Percentiles rank a stretch among this genome's conserved stretches.
Conservation (phyloP, 2,888 invertebrate genomes). For the Eupithecia subumbrata region DNA sequence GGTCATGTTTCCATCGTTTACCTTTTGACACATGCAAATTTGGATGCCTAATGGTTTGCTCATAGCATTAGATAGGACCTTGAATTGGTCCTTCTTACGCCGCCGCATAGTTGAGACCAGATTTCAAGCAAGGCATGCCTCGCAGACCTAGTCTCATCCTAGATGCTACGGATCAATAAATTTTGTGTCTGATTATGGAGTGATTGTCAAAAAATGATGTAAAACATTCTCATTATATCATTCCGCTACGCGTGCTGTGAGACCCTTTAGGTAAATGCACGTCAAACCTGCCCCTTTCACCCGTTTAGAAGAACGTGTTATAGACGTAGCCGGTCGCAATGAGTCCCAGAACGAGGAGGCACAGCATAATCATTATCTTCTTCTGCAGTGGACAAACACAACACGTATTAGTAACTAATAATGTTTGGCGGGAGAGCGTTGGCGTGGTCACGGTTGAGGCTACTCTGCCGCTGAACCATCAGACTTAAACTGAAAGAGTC, state of each 20-base stretch:
- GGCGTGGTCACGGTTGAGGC: constrained; percentile 40
- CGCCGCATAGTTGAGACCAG: constrained; percentile 31
- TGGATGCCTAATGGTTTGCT: constrained; percentile 52
- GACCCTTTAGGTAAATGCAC: constrained; percentile 48
- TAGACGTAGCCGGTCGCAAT: constrained; percentile 85
- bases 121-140: neutral
- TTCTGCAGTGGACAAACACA: constrained; percentile 89
- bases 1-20: constrained; percentile 37
- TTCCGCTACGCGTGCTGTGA: constrained; percentile 41
- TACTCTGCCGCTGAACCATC: constrained; percentile 15
- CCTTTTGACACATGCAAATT: constrained; percentile 66
- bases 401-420: constrained; percentile 74
- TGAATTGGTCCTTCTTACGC: neutral
- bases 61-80: neutral
- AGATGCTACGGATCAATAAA: constrained; percentile 40
- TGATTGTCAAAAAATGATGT: constrained; percentile 41
- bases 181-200: constrained; percentile 46
- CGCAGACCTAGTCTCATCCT: constrained; percentile 20
- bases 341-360: constrained; percentile 91
- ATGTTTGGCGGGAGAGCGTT: constrained; percentile 61
- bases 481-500: constrained; percentile 9
- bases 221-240: constrained; percentile 34
- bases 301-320: constrained; percentile 81
- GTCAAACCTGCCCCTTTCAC: constrained; percentile 79
- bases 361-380: constrained; percentile 97